Evolutionary conservation across 2,113 vertebrate genomes (phyloP).

Genomic region (Ploceus nigricollis): DNA sequence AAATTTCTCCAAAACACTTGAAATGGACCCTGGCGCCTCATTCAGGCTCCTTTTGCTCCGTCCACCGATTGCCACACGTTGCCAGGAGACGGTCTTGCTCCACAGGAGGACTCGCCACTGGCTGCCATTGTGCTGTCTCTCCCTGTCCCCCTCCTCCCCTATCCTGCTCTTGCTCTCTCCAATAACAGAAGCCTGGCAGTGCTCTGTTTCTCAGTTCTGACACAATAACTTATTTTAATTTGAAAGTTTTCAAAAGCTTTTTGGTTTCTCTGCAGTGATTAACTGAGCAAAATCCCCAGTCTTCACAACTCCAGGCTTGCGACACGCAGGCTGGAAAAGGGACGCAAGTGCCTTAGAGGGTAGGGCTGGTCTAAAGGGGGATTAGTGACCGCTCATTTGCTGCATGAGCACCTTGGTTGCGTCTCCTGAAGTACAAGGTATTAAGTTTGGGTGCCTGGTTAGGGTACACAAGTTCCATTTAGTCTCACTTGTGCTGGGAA

Average conservation of each 20-base stretch:
- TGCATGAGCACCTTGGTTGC: background rate
- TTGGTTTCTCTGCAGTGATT: background rate
- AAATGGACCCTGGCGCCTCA: background rate
- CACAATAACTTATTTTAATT: background rate
- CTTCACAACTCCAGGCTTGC: background rate
- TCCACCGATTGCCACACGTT: background rate
- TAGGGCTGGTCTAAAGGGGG: background rate
- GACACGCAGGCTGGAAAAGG: background rate
- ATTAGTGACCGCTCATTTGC: background rate
- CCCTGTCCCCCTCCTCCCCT: background rate
- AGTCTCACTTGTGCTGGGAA: background rate
- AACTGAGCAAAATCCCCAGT: background rate
- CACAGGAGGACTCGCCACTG: background rate
- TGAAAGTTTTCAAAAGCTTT: background rate
- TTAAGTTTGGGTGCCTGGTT: background rate
- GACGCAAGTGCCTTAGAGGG: background rate
- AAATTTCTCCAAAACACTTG: background rate
- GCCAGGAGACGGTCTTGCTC: conserved; percentile 51
- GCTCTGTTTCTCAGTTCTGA: background rate
- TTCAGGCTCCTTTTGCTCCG: background rate
- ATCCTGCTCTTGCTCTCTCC: background rate
- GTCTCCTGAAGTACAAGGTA: background rate
- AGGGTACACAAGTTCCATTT: background rate
- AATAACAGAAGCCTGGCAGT: conserved; percentile 6
- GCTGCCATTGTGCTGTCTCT: background rate